A percentile compares a stretch with the other conserved stretches of the same genome.
These are phyloP conservation scores for Tringa solitaria DNA, from an alignment of 2,113 vertebrate species.

Conservation along the genomic window DNA sequence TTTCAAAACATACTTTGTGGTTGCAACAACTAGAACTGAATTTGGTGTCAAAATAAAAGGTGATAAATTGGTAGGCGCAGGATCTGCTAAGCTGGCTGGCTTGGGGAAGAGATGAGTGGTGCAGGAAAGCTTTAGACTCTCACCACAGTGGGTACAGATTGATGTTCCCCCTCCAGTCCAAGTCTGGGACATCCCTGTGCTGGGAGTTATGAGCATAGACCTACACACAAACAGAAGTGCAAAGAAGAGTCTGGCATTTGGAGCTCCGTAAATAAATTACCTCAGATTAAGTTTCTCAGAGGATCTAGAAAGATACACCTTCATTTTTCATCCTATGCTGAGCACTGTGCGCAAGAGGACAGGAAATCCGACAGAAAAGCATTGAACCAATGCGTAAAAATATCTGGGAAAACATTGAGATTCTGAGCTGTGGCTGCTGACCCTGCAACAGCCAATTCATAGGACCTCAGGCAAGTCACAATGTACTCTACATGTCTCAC, in stretches of 20 bases:
- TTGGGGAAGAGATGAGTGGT: background rate
- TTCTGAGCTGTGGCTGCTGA: background rate
- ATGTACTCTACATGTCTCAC: background rate
- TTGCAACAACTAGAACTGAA: background rate
- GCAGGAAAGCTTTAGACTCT: background rate
- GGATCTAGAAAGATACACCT: background rate
- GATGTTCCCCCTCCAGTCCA: background rate
- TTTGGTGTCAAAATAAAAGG: background rate
- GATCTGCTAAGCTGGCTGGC: background rate
- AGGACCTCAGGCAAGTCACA: background rate
- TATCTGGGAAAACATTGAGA: background rate
- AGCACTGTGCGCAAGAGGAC: background rate
- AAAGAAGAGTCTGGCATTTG: background rate
- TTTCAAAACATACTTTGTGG: background rate
- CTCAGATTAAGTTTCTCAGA: background rate
- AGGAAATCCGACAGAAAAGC: background rate
- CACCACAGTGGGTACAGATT: background rate
- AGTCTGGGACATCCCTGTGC: too few species aligned
- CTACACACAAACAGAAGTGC: background rate
- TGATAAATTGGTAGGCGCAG: background rate
- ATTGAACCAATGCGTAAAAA: background rate
- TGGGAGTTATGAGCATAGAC: background rate
- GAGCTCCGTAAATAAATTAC: background rate
- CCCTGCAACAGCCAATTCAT: background rate
- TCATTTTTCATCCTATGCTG: background rate